These are phyloP conservation scores for Morpho deidamia DNA, from an alignment of 2,888 invertebrate genomes.

Conservation along the genomic window DNA sequence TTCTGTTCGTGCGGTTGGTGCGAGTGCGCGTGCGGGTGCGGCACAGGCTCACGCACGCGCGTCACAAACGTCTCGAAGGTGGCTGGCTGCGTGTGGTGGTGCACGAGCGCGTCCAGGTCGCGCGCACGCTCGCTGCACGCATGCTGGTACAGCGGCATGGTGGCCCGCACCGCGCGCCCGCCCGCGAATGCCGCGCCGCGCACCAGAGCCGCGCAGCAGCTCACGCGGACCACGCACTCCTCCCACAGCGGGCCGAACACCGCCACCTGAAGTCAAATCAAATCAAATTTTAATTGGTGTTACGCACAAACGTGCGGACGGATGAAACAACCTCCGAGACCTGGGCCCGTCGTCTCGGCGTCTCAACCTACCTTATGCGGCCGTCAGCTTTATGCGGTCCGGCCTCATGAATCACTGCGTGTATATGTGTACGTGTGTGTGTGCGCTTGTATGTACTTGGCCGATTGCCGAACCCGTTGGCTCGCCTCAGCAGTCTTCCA, in stretches of 20 bases:
- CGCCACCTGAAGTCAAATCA: constrained; percentile 86
- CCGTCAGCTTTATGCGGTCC: no score
- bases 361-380: no score
- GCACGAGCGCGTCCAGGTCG: constrained; percentile 89
- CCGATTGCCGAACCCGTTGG: no score
- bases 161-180: constrained; percentile 93
- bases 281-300: no score
- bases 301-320: no score
- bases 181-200: constrained; percentile 93
- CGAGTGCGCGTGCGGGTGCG: constrained; percentile 13
- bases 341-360: no score
- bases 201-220: constrained; percentile 88
- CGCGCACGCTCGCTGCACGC: constrained; percentile 95
- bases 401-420: no score
- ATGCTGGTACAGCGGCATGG: constrained; percentile 93
- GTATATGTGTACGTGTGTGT: no score
- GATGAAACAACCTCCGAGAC: no score
- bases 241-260: constrained; percentile 97
- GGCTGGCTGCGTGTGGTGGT: constrained; percentile 89
- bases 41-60: constrained; percentile 53
- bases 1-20: constrained; percentile 12
- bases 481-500: no score
- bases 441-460: no score
- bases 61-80: constrained; percentile 91
- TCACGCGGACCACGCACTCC: constrained; percentile 83